Evolutionary conservation across 1,140 invertebrate genomes (phyloP).

Genomic region (Charaxes varanes): DNA sequence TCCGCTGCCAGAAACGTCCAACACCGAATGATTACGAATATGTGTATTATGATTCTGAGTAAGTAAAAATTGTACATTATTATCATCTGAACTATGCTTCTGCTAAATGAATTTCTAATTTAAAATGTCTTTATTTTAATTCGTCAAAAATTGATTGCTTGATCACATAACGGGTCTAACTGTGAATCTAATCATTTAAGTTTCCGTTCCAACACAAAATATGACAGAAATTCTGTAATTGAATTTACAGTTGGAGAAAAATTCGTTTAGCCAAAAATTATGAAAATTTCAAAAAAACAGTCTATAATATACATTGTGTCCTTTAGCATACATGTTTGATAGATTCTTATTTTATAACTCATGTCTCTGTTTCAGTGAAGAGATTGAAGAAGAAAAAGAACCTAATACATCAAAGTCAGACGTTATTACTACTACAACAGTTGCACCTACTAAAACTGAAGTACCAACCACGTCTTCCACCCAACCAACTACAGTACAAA

Average conservation of each 20-base stretch:
- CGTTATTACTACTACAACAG: slow-evolving; percentile 28
- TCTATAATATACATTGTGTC: not conserved
- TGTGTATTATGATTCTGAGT: slow-evolving; percentile 42
- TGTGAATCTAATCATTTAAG: no score
- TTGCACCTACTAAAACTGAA: slow-evolving; percentile 18
- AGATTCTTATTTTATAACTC: not conserved
- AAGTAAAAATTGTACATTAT: no score
- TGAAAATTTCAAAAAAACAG: no score
- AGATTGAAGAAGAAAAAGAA: slow-evolving; percentile 26
- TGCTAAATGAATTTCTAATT: no score
- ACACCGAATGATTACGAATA: not conserved
- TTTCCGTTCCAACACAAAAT: no score
- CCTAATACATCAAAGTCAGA: slow-evolving; percentile 22
- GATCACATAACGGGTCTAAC: no score
- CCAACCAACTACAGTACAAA: slow-evolving; percentile 14
- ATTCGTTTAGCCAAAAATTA: no score
- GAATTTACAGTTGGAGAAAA: no score
- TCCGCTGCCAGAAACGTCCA: slow-evolving; percentile 68
- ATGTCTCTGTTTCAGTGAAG: slow-evolving; percentile 33
- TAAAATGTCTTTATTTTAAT: no score
- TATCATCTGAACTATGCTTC: no score
- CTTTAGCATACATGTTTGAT: not conserved
- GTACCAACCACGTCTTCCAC: slow-evolving; percentile 17
- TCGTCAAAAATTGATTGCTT: no score
- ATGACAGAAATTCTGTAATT: no score